These are phyloP conservation scores for Chloroclysta siterata DNA, from an alignment of 2,888 invertebrate genomes.

Conservation along the genomic window DNA sequence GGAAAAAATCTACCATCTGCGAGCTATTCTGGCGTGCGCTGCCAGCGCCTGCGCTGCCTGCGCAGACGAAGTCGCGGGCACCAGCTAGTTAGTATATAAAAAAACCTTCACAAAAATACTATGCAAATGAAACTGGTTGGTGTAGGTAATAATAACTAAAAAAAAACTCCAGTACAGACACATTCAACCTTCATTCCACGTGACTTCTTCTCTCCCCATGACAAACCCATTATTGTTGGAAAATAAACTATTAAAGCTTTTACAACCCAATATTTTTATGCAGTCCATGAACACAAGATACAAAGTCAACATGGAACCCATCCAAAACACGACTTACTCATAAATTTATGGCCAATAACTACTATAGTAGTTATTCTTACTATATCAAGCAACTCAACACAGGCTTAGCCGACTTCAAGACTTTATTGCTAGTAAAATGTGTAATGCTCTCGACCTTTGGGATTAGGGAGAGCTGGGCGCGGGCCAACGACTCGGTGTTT, in stretches of 20 bases:
- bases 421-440: slow-evolving; percentile 43
- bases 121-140: too few relatives aligned
- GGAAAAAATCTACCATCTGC: too few relatives aligned
- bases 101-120: too few relatives aligned
- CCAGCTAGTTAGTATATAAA: too few relatives aligned
- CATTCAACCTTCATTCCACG: too few relatives aligned
- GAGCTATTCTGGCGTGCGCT: too few relatives aligned
- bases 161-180: too few relatives aligned
- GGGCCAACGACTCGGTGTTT: slow-evolving; percentile 27
- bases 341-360: slow-evolving; percentile 39
- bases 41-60: too few relatives aligned
- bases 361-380: slow-evolving; percentile 29
- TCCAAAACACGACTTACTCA: slow-evolving; percentile 33
- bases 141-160: too few relatives aligned
- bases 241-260: neutral
- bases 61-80: too few relatives aligned
- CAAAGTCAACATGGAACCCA: slow-evolving; percentile 44
- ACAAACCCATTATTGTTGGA: too few relatives aligned
- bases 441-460: slow-evolving; percentile 36
- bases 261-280: neutral
- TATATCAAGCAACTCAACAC: slow-evolving; percentile 34
- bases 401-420: slow-evolving; percentile 37
- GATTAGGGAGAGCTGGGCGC: slow-evolving; percentile 27
- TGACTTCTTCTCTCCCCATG: too few relatives aligned
- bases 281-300: neutral